Evolutionary conservation across 2,113 vertebrate species (phyloP), one percentile per base, ranked within the genome.

Genomic region (Limnothrissa miodon): DNA sequence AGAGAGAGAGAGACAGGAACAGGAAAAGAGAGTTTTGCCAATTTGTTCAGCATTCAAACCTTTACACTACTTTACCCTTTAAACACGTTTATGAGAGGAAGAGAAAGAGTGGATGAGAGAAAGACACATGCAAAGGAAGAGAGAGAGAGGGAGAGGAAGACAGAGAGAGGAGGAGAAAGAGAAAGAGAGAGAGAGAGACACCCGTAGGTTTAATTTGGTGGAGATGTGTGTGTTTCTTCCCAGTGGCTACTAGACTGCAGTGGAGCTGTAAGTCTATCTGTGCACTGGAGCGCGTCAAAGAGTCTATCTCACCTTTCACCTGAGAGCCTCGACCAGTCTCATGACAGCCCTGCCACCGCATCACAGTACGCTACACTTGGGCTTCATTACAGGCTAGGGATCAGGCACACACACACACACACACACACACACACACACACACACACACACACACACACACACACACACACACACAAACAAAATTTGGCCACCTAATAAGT

Each of bases 231-330:
- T 39, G 74, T 84, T 42, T 42, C 42, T 42, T 6, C 6, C 42
- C 42, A 42, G 89, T 90, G 87, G 89, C 87, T 80, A 78, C 85
- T 87, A 85, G 89, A 90, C 90, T 93, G 88, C 90, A 93, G 92
- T 93, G 92, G 92, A 93, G 91, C 89, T 92, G 93, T 92, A 93
- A 91, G 90, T 93, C 93, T 91, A 92, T 92, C 91, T 92, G 91
- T 90, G 92, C 92, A 91, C 90, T 92, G 92, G 90, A 95, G 93
- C 89, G 90, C 91, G 93, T 94, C 93, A 92, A 91, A 95, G 93
- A 93, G 93, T 94, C 93, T 93, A 94, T 95, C 92, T 92, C 93
- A 95, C 94, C 94, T 95, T 93, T 95, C 93, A 94, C 94, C 93
- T 92, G 92, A 92, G 93, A 94, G 93, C 92, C 93, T 92, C 89